A percentile compares a stretch with the other conserved stretches of the same genome.
Evolutionary conservation across 1,140 invertebrate genomes (phyloP).

Genomic region (Neelides sp.): DNA sequence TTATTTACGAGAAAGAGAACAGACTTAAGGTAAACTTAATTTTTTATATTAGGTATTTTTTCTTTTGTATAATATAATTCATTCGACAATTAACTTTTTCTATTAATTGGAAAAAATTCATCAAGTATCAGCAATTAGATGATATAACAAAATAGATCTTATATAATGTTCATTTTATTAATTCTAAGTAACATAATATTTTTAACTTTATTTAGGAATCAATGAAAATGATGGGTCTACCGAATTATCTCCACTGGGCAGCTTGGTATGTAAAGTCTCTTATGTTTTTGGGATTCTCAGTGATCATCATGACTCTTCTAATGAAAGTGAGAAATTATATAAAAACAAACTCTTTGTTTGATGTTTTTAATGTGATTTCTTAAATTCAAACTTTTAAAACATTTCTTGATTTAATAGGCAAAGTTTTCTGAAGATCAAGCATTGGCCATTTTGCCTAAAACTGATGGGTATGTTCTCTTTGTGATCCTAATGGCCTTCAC

Average conservation of each 20-base stretch:
- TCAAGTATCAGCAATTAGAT: too few species aligned
- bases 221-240: conserved; percentile 76
- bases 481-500: conserved; percentile 46
- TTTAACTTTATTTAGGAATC: conserved; percentile 48
- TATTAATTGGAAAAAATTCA: too few species aligned
- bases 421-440: conserved; percentile 10
- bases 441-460: conserved; percentile 40
- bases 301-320: conserved; percentile 41
- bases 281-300: conserved; percentile 49
- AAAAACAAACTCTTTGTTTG: too few species aligned
- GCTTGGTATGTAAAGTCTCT: conserved; percentile 70
- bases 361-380: too few species aligned
- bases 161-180: background rate
- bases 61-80: too few species aligned
- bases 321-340: conserved; percentile 32
- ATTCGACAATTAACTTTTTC: too few species aligned
- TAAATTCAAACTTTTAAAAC: too few species aligned
- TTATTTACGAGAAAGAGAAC: conserved; percentile 44
- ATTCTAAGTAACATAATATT: background rate
- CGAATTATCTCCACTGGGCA: conserved; percentile 65
- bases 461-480: conserved; percentile 43
- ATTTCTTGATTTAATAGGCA: too few species aligned
- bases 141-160: too few species aligned
- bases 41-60: conserved; percentile 38
- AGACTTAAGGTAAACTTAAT: conserved; percentile 37